These are phyloP conservation scores for Zaprionus nigranus DNA, from an alignment of 1,140 invertebrate species.

Conservation along the genomic window DNA sequence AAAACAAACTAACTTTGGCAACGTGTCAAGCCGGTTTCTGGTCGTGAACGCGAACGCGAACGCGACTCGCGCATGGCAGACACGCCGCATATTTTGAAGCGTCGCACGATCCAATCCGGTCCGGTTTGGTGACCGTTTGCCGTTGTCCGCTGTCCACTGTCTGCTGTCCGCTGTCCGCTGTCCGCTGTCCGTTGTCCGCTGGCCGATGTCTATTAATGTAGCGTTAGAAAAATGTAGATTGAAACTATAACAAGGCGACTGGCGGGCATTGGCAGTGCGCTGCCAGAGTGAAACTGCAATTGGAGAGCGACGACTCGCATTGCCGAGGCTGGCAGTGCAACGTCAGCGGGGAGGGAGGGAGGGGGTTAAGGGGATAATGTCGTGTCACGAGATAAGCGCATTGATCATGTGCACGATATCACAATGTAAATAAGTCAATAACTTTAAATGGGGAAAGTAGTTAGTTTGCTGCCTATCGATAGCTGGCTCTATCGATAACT, in stretches of 20 bases:
- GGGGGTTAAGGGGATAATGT: not conserved
- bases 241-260: constrained; percentile 67
- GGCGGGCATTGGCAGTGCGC: constrained; percentile 10
- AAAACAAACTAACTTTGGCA: constrained; percentile 64
- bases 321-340: no score
- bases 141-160: constrained; percentile 7
- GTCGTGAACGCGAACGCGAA: not conserved
- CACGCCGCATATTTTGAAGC: constrained; percentile 40
- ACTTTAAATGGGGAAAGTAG: not conserved
- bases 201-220: constrained; percentile 36
- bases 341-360: no score
- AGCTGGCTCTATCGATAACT: no score
- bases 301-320: not conserved
- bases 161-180: constrained; percentile 18
- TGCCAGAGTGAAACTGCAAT: constrained; percentile 39
- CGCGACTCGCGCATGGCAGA: constrained; percentile 60
- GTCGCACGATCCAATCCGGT: constrained; percentile 50
- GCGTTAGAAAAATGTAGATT: constrained; percentile 65
- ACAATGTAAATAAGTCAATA: not conserved
- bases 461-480: not conserved
- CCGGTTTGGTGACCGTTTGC: constrained; percentile 9
- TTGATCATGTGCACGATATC: constrained; percentile 4
- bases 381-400: not conserved
- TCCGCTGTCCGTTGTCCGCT: constrained; percentile 28
- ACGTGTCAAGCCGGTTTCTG: constrained; percentile 72